Evolutionary conservation across 2,797 vertebrate genomes (phyloP), one percentile per base, ranked within the genome.

Genomic region (Pelodytes ibericus): DNA sequence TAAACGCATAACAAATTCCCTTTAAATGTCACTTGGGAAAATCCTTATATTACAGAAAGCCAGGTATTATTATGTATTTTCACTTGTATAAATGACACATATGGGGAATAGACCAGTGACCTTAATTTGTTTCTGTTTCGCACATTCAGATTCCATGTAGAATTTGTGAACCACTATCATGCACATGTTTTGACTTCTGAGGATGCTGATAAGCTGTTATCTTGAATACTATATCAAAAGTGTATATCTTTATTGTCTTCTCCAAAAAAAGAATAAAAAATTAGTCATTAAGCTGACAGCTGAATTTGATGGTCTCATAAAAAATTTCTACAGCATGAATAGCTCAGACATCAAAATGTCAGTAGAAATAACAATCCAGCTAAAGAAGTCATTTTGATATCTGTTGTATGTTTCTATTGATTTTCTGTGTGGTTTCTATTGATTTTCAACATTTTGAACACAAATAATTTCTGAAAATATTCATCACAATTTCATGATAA

Each of bases 401-500:
- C 20, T 24, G 15, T 49, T 44, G 7, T n/a, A n/a, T n/a, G n/a
- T n/a, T n/a, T n/a, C n/a, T n/a, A n/a, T n/a, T n/a, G n/a, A n/a
- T 16, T 36, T 60, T 60, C 36, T 68, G n/a, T 26, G 49, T 27
- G 33, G 16, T 18, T 39, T 57, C 31, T 29, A 67, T 68, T 68
- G 63, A 75, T 60, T 60, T 53, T 59, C 26, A 60, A 22, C 56
- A 49, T 15, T 31, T 25, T 36, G 25, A 30, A 31, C 29, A 51
- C 61, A 49, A 75, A 67, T 73, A 73, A n/a, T 57, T 73, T 65
- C 49, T 73, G 57, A 39, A 73, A 73, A 65, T 56, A 57, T 73
- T 39, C 25, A 57, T 65, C 25, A 56, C 39, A 25, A 36, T 27
- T 31, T 26, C 9, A 41, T 11, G 44, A 36, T 41, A 60, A 33